phyloP scores from a whole-genome alignment of 2,797 vertebrate species.

The Natrix natrix region DNA sequence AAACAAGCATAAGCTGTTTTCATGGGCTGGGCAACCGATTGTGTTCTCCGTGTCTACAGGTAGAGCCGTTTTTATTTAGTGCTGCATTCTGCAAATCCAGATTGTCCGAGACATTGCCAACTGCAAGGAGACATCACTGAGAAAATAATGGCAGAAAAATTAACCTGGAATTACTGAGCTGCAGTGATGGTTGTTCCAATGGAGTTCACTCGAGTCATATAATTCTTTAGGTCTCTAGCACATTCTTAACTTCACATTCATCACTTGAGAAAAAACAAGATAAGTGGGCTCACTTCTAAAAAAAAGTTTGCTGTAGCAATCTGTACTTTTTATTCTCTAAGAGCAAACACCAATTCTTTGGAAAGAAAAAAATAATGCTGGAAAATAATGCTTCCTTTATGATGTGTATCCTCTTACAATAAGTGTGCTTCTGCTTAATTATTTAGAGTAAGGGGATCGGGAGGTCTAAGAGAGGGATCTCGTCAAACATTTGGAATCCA shows the following conservation, averaged over 20 bases:
- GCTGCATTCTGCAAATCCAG: constrained; percentile 1
- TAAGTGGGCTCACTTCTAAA: background rate
- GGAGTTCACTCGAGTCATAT: background rate
- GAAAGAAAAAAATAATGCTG: background rate
- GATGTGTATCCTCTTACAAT: background rate
- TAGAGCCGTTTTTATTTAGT: constrained; percentile 3
- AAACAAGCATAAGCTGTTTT: background rate
- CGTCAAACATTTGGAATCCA: background rate
- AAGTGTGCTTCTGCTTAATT: background rate
- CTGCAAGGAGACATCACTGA: background rate
- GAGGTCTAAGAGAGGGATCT: background rate
- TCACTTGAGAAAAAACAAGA: background rate
- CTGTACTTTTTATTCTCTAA: background rate
- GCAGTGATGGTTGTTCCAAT: background rate
- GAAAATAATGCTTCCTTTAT: background rate
- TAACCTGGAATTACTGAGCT: background rate
- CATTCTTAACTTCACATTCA: background rate
- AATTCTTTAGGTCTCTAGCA: background rate
- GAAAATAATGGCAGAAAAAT: background rate
- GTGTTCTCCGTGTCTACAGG: background rate
- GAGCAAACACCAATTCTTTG: background rate
- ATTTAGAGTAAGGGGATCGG: background rate
- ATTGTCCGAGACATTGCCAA: background rate
- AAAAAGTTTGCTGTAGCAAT: background rate
- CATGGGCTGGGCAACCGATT: background rate